A percentile compares a stretch with the other conserved stretches of the same genome.
Evolutionary conservation across 2,113 vertebrate species (phyloP).

Genomic region (Mobula birostris): DNA sequence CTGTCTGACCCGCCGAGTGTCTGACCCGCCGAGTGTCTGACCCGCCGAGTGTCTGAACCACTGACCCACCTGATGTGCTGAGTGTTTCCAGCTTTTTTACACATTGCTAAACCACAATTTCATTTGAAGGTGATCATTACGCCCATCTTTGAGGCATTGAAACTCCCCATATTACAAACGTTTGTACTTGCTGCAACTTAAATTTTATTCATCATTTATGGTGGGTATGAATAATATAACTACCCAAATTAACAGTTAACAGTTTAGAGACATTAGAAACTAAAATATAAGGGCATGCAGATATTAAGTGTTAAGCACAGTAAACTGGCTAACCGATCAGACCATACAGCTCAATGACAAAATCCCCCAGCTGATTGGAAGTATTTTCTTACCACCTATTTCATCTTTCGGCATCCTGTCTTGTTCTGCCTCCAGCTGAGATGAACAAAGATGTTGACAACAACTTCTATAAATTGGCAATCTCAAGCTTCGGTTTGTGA

Average conservation of each 20-base stretch:
- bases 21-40: too few relatives aligned
- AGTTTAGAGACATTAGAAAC: background rate
- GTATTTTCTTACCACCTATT: background rate
- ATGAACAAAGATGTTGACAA: background rate
- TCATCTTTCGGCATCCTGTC: background rate
- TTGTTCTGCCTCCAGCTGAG: background rate
- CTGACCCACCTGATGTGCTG: too few relatives aligned
- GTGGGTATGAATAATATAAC: background rate
- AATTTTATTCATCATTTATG: background rate
- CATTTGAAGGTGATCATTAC: background rate
- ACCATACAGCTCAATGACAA: background rate
- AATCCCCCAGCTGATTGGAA: background rate
- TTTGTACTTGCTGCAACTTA: too few relatives aligned
- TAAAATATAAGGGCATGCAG: background rate
- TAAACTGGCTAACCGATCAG: background rate
- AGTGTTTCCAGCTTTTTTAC: too few relatives aligned
- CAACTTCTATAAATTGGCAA: background rate
- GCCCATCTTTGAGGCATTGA: background rate
- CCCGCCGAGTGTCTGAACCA: too few relatives aligned
- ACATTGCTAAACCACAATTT: background rate
- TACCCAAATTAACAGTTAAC: background rate
- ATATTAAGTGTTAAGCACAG: background rate
- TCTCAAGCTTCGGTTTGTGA: too few relatives aligned
- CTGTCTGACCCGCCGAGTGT: too few relatives aligned
- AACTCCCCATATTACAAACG: too few relatives aligned